These are phyloP conservation scores for Episyrphus balteatus DNA, from an alignment of 1,140 invertebrate species.

Conservation along the genomic window DNA sequence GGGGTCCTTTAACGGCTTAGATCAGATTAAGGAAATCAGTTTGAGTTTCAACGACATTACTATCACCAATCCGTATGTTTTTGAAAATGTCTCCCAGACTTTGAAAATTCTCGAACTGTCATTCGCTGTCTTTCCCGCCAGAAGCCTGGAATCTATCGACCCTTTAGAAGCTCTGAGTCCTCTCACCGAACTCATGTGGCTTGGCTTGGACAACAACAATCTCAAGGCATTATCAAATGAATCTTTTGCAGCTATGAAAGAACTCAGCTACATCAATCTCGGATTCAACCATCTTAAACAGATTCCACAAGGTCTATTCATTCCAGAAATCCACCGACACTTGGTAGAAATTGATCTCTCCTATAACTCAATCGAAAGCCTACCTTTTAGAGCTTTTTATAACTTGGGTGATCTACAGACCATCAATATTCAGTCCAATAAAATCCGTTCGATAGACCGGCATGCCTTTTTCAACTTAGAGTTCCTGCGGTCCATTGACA, in stretches of 20 bases:
- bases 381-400: slow-evolving; percentile 52
- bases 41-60: slow-evolving; percentile 78
- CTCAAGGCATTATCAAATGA: slow-evolving; percentile 57
- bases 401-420: slow-evolving; percentile 53
- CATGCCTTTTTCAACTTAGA: slow-evolving; percentile 54
- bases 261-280: slow-evolving; percentile 72
- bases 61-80: slow-evolving; percentile 63
- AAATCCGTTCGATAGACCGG: slow-evolving; percentile 45
- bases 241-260: slow-evolving; percentile 46
- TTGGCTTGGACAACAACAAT: slow-evolving; percentile 82
- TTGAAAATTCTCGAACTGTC: slow-evolving; percentile 75
- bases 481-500: slow-evolving; percentile 55
- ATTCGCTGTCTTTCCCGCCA: slow-evolving; percentile 67
- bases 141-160: slow-evolving; percentile 42
- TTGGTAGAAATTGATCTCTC: slow-evolving; percentile 65
- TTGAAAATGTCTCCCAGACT: slow-evolving; percentile 57
- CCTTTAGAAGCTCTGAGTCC: slow-evolving; percentile 59
- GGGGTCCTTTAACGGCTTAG: slow-evolving; percentile 57
- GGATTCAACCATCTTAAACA: slow-evolving; percentile 67
- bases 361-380: slow-evolving; percentile 54
- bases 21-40: slow-evolving; percentile 69
- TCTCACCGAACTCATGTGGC: slow-evolving; percentile 63
- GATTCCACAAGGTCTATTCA: slow-evolving; percentile 53
- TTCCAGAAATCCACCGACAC: slow-evolving; percentile 55
- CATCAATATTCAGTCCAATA: slow-evolving; percentile 59